Evolutionary conservation across 2,888 invertebrate genomes (phyloP).

Genomic region (Cryptocheilus praepositus): DNA sequence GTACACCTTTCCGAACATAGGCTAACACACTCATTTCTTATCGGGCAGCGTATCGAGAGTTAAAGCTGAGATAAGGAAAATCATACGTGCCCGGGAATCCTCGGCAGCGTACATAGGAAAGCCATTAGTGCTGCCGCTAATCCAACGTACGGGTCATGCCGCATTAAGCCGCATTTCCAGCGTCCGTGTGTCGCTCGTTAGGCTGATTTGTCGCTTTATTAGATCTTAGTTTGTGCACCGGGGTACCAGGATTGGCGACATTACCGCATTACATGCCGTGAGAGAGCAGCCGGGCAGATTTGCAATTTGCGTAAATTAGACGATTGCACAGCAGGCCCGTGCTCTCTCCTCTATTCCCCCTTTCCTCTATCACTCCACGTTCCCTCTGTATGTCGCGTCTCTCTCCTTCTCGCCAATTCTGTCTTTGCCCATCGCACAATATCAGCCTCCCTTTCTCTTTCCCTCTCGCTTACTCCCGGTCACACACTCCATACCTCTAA

Average conservation of each 20-base stretch:
- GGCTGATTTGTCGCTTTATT: constrained; percentile 75
- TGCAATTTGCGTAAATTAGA: constrained; percentile 72
- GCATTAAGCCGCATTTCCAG: constrained; percentile 55
- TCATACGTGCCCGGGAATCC: constrained; percentile 44
- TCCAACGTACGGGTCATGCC: constrained; percentile 50
- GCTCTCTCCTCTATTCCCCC: constrained; percentile 12
- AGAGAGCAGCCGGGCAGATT: constrained; percentile 38
- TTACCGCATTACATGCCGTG: constrained; percentile 47
- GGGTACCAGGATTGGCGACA: constrained; percentile 47
- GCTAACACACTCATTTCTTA: no score
- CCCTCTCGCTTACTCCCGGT: not conserved
- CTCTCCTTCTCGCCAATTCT: not conserved
- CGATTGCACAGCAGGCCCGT: constrained; percentile 54
- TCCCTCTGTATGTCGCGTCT: not conserved
- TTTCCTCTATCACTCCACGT: not conserved
- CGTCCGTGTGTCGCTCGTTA: constrained; percentile 59
- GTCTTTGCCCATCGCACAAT: constrained; percentile 2
- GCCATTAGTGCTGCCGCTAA: constrained; percentile 52
- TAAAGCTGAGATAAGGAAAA: constrained; percentile 39
- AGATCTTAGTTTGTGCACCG: constrained; percentile 70
- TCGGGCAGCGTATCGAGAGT: not conserved
- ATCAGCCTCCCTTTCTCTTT: not conserved
- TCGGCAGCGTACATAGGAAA: constrained; percentile 45
- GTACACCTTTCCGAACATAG: no score
- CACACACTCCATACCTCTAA: constrained; percentile 40